phyloP scores from a whole-genome alignment of 2,797 vertebrate species.

The Microctenopoma stevenorrisi region DNA sequence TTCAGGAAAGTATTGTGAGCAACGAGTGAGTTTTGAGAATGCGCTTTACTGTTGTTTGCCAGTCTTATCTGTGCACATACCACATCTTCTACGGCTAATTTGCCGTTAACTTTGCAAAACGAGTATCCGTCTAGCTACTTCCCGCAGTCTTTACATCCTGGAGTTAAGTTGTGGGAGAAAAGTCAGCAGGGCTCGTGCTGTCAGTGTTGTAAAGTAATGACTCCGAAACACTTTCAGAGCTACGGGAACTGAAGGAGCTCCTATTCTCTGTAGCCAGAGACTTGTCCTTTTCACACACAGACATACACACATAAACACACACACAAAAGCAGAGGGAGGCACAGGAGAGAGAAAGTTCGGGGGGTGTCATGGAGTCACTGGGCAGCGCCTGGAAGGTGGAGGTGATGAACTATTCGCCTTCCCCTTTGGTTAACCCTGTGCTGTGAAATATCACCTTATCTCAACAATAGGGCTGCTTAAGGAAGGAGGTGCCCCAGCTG shows the following conservation, averaged over 20 bases:
- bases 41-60: conserved; percentile 1
- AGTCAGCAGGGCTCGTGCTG: conserved; percentile 25
- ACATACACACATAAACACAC: conserved; percentile 3
- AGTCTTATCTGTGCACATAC: conserved; percentile 24
- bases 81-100: conserved; percentile 39
- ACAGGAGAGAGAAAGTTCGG: conserved; percentile 49
- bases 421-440: conserved; percentile 74
- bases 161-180: conserved; percentile 19
- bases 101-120: conserved; percentile 19
- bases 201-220: conserved; percentile 44
- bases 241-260: conserved; percentile 51
- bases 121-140: conserved; percentile 6
- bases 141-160: conserved; percentile 7
- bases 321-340: conserved; percentile 41
- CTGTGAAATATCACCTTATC: conserved; percentile 85
- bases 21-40: conserved; percentile 6
- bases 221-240: conserved; percentile 57
- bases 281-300: conserved; percentile 47
- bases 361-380: conserved; percentile 52
- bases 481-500: conserved; percentile 65
- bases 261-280: conserved; percentile 47
- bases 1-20: conserved; percentile 27
- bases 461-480: conserved; percentile 77
- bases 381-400: conserved; percentile 62
- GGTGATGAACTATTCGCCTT: conserved; percentile 76